Conservation (phyloP, 2,113 vertebrate species). For the Limnothrissa miodon region DNA sequence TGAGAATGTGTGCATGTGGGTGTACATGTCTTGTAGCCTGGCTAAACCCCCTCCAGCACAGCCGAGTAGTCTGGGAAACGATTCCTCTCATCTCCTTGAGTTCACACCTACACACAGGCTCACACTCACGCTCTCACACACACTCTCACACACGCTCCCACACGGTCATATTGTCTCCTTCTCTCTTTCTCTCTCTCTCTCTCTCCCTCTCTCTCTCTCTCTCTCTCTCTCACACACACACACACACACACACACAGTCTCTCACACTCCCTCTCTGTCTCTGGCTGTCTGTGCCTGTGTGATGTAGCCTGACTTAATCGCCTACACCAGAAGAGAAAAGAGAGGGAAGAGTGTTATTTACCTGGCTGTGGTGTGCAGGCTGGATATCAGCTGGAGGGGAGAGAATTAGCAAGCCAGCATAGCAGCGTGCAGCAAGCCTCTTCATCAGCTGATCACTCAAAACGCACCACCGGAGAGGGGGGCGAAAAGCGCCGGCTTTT, state of each 20-base stretch:
- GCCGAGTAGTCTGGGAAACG: conserved; percentile 67
- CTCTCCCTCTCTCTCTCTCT: conserved; percentile 11
- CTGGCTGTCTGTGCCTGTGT: conserved; percentile 82
- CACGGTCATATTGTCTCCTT: conserved; percentile 47
- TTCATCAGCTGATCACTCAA: conserved; percentile 99
- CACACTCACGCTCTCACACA: no score
- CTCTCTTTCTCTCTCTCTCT: conserved; percentile 25
- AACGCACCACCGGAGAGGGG: conserved; percentile 84
- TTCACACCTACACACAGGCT: conserved; percentile 45
- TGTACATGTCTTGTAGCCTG: conserved; percentile 25
- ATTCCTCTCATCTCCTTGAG: conserved; percentile 66
- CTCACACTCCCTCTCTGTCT: conserved; percentile 80
- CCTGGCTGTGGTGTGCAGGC: conserved; percentile 96
- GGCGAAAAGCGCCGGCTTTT: conserved; percentile 95
- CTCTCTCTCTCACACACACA: conserved; percentile 47
- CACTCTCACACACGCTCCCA: conserved; percentile 48
- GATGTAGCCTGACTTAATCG: conserved; percentile 87
- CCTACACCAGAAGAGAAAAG: conserved; percentile 76
- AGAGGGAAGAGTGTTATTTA: conserved; percentile 79
- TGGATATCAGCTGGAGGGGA: conserved; percentile 96
- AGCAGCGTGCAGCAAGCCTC: conserved; percentile 99
- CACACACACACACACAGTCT: conserved; percentile 40
- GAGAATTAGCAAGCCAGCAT: conserved; percentile 99
- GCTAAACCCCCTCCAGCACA: conserved; percentile 29
- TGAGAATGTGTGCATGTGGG: conserved; percentile 39